Base-by-base conservation (phyloP, 2,888 invertebrate species). In the Euphydryas editha region DNA sequence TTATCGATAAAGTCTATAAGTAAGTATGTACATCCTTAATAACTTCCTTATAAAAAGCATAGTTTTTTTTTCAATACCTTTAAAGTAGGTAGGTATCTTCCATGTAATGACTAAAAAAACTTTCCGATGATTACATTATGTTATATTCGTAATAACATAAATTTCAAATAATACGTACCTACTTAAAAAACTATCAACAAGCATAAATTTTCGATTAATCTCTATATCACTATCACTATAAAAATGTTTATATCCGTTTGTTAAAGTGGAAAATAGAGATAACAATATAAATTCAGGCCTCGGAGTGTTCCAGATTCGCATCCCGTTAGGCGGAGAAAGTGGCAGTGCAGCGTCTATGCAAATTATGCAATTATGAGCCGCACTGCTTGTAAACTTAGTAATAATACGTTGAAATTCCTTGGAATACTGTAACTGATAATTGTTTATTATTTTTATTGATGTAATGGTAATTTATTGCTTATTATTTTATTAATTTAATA, bases 291-390 rank as follows among this genome's bases (percentile, higher is more conserved):
- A 69, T 64, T 70, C 61, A 65, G 67, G 67, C 75, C 75, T 56
- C 54, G 17, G 15, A 75, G 82, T 85, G 87, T 86, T 88, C 91
- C 84, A 90, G 83, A 81, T 90, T 71, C 72, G 77, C 72, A 82
- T 88, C 88, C 91, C 90, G 91, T 89, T 90, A 87, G 77, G 69
- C 66, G 82, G 91, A 84, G 91, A 91, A 91, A 91, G 91, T 91
- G 89, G 75, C 86, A 73, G 62, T 86, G 88, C 87, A 87, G 83
- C 36, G 54, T 80, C 88, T 91, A 91, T 90, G 90, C 87, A 90
- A 91, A 91, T 91, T 90, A 89, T 87, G 88, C 90, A 91, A 91
- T 90, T 91, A 86, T 71, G n/a, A n/a, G 49, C 63, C 36, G 62
- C 69, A 47, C 65, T 68, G 59, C 67, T 61, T 62, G 65, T 68